Evolutionary conservation across 2,113 vertebrate genomes (phyloP).

Genomic region (Corapipo altera): DNA sequence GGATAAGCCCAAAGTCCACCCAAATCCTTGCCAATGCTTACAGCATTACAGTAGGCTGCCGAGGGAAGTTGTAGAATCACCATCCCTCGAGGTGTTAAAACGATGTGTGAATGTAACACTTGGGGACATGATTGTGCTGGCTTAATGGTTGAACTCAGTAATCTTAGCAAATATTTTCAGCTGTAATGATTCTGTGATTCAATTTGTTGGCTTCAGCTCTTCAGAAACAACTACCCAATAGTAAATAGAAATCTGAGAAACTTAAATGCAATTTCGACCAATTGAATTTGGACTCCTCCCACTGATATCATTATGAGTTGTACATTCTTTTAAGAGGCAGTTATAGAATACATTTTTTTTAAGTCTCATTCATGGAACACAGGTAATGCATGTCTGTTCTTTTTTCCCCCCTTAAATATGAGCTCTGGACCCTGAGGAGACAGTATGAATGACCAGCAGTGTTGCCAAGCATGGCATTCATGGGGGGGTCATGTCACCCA

Average conservation of each 20-base stretch:
- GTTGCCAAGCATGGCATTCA: background rate
- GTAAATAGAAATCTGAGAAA: background rate
- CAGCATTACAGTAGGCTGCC: background rate
- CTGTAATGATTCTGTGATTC: background rate
- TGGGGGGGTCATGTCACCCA: background rate
- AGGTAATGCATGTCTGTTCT: background rate
- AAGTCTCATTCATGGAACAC: background rate
- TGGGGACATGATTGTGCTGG: background rate
- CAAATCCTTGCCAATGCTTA: background rate
- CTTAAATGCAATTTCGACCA: background rate
- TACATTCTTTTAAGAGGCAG: background rate
- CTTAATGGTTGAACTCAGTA: accelerated
- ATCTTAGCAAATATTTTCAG: background rate
- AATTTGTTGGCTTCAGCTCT: background rate
- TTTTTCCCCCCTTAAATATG: background rate
- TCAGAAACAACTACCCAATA: background rate
- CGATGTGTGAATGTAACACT: background rate
- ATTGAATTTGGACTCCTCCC: background rate
- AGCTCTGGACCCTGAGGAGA: background rate
- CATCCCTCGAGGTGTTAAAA: background rate
- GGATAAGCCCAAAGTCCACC: background rate
- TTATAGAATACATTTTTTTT: background rate
- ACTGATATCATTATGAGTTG: background rate
- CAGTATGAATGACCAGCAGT: background rate
- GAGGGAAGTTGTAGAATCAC: background rate